Conservation (phyloP, 2,797 vertebrate genomes). For the Cetoscarus ocellatus region DNA sequence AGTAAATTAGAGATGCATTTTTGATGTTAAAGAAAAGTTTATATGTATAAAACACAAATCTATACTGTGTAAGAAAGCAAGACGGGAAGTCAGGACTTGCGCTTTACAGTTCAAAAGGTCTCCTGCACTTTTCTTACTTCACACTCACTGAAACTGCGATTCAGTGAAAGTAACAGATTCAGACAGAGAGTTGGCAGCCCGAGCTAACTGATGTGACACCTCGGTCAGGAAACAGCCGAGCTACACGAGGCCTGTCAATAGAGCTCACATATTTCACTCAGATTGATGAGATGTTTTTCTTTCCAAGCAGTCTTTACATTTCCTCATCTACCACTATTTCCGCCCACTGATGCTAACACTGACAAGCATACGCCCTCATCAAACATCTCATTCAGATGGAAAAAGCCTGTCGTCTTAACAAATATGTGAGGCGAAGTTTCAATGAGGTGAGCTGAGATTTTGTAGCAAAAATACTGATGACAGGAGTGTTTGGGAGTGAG, state of each 20-base stretch:
- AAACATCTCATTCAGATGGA: background rate
- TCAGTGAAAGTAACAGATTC: conserved; percentile 9
- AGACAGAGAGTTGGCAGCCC: conserved; percentile 1
- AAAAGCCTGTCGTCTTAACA: too few species aligned
- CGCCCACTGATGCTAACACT: background rate
- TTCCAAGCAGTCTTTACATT: background rate
- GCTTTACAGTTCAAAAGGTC: background rate
- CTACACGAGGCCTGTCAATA: background rate
- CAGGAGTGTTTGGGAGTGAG: background rate
- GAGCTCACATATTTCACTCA: conserved; percentile 5
- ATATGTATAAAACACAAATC: too few species aligned
- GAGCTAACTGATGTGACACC: conserved; percentile 27
- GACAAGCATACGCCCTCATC: background rate
- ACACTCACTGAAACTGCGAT: background rate
- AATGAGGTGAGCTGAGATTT: too few species aligned
- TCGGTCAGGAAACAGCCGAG: conserved; percentile 17
- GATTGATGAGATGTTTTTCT: background rate
- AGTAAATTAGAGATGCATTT: too few species aligned
- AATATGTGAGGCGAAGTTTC: too few species aligned
- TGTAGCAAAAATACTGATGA: too few species aligned
- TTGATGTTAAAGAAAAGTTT: too few species aligned
- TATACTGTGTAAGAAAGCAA: too few species aligned
- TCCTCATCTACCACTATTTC: background rate
- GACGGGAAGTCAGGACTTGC: background rate
- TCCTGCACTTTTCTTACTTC: background rate